Evolutionary conservation across 2,888 invertebrate species (phyloP).

Genomic region (Schizotus pectinicornis): DNA sequence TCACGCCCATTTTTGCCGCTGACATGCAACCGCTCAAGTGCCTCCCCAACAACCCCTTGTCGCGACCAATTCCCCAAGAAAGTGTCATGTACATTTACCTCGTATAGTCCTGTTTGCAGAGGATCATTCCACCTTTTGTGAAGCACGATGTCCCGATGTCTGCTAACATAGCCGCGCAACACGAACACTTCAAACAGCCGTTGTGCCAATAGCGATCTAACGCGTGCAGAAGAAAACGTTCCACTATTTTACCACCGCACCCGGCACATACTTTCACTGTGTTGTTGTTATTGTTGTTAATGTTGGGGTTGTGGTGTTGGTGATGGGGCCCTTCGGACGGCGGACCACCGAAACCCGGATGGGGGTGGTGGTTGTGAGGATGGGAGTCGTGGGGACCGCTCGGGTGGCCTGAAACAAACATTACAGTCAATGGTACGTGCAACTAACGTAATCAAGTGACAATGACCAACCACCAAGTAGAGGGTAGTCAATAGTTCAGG

Average conservation of each 20-base stretch:
- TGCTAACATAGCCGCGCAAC: constrained; percentile 86
- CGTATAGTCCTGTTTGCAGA: constrained; percentile 94
- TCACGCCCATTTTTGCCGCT: constrained; percentile 21
- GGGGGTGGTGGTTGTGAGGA: constrained; percentile 53
- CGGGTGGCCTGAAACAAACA: constrained; percentile 50
- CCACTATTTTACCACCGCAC: constrained; percentile 90
- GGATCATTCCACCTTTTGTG: constrained; percentile 91
- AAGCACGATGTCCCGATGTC: constrained; percentile 93
- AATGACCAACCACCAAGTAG: no score
- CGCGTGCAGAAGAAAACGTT: constrained; percentile 89
- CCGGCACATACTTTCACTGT: constrained; percentile 84
- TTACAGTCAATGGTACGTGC: neutral
- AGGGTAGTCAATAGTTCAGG: no score
- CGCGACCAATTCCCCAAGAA: constrained; percentile 31
- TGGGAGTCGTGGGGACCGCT: constrained; percentile 57
- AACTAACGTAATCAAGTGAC: no score
- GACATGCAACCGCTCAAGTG: constrained; percentile 32
- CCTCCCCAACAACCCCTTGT: constrained; percentile 27
- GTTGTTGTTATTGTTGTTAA: constrained; percentile 61
- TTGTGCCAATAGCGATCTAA: constrained; percentile 97
- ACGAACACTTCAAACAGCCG: constrained; percentile 91
- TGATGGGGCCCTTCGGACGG: constrained; percentile 58
- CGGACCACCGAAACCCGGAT: constrained; percentile 60
- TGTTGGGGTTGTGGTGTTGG: constrained; percentile 65
- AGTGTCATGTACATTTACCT: constrained; percentile 69